phyloP scores from a whole-genome alignment of 2,888 invertebrate species.

The Cartodere bifasciata region DNA sequence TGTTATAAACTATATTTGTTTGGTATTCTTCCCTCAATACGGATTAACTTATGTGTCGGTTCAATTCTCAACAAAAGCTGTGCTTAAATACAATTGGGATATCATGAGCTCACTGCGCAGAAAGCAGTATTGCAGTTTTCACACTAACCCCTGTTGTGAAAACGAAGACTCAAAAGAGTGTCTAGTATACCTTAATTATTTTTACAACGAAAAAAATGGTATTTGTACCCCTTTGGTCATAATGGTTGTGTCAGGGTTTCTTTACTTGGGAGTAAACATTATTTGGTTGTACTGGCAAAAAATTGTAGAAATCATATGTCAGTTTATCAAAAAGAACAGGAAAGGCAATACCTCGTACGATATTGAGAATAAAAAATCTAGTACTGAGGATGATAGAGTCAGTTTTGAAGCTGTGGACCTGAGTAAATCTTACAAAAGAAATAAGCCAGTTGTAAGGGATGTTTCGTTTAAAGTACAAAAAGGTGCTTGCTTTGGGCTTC shows the following conservation, averaged over 20 bases:
- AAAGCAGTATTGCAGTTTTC: conserved; percentile 14
- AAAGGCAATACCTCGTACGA: neutral
- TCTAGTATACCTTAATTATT: conserved; percentile 17
- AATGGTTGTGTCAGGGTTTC: conserved; percentile 17
- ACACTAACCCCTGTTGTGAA: conserved; percentile 27
- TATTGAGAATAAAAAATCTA: neutral
- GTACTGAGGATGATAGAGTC: conserved; percentile 3
- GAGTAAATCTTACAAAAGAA: conserved; percentile 43
- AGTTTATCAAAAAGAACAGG: too few species aligned
- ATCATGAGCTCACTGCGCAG: conserved; percentile 18
- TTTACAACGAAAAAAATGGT: conserved; percentile 14
- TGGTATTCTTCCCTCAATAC: conserved; percentile 27
- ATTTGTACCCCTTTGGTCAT: conserved; percentile 13
- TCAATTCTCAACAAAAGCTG: conserved; percentile 23
- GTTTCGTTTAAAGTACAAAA: conserved; percentile 52
- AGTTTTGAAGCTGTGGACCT: conserved; percentile 39
- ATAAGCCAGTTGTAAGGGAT: conserved; percentile 32
- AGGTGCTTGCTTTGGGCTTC: conserved; percentile 71
- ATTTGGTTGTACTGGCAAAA: too few species aligned
- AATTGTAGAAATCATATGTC: too few species aligned
- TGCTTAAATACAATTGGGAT: conserved; percentile 28
- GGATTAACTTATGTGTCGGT: conserved; percentile 24
- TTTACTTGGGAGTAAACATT: conserved; percentile 19
- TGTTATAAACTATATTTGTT: conserved; percentile 18
- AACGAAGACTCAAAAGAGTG: conserved; percentile 16